Conservation (phyloP, 2,888 invertebrate genomes). For the Drosophila mettleri region DNA sequence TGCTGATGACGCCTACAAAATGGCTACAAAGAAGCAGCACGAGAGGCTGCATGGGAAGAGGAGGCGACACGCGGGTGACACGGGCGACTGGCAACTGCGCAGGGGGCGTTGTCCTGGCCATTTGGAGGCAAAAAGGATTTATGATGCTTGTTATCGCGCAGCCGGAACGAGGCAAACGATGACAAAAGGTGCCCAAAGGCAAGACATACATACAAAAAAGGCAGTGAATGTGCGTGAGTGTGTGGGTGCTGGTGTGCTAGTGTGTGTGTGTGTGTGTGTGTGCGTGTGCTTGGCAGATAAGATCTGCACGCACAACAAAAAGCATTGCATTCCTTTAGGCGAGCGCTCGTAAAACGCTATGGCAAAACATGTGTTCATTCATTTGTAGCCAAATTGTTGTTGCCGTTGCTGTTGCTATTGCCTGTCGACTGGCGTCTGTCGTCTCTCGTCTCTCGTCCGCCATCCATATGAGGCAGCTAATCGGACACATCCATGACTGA, state of each 20-base stretch:
- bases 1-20: conserved; percentile 53
- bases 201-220: conserved; percentile 32
- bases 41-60: conserved; percentile 4
- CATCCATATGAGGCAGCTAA: conserved; percentile 44
- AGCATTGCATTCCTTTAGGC: conserved; percentile 62
- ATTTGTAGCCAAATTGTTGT: conserved; percentile 63
- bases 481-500: conserved; percentile 44
- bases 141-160: conserved; percentile 80
- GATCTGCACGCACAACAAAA: conserved; percentile 57
- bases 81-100: neutral
- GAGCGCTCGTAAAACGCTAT: conserved; percentile 40
- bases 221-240: conserved; percentile 5
- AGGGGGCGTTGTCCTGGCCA: conserved; percentile 50
- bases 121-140: conserved; percentile 76
- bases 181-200: conserved; percentile 73
- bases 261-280: conserved; percentile 7
- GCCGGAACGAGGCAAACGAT: conserved; percentile 70
- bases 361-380: conserved; percentile 71
- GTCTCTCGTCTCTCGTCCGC: too few species aligned
- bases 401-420: conserved; percentile 16
- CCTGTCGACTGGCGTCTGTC: conserved; percentile 13
- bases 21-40: conserved; percentile 38
- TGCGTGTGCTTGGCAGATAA: conserved; percentile 56
- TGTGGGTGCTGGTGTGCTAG: too few species aligned
- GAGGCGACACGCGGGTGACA: neutral